A percentile compares a stretch with the other conserved stretches of the same genome.
Conservation (phyloP, 1,140 invertebrate genomes). For the Drosophila auraria region DNA sequence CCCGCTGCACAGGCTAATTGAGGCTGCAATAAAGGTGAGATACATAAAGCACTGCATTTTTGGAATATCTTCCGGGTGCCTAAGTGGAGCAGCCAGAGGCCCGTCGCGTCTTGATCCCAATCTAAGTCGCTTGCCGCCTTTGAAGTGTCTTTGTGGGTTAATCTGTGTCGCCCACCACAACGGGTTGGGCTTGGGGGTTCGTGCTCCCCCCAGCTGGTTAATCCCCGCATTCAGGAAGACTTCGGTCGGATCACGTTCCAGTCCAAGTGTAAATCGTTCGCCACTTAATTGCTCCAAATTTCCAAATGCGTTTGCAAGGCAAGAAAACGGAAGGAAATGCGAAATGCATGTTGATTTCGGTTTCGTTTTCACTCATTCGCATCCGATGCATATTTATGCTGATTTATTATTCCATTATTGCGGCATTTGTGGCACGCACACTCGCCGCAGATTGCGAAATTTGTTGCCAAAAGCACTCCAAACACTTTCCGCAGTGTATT, state of each 20-base stretch:
- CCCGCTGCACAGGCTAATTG: slow-evolving; percentile 26
- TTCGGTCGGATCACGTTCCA: slow-evolving; percentile 36
- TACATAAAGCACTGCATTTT: slow-evolving; percentile 28
- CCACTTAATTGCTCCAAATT: slow-evolving; percentile 61
- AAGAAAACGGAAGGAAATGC: slow-evolving; percentile 78
- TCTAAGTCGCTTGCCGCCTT: slow-evolving; percentile 53
- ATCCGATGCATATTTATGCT: slow-evolving; percentile 72
- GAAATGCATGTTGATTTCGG: slow-evolving; percentile 66
- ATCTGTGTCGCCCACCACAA: slow-evolving; percentile 48
- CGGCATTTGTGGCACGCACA: slow-evolving; percentile 72
- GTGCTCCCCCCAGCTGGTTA: slow-evolving; percentile 15
- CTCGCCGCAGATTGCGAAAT: slow-evolving; percentile 53
- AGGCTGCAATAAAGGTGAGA: slow-evolving; percentile 33
- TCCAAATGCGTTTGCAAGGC: slow-evolving; percentile 56
- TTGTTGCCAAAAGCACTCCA: slow-evolving; percentile 38
- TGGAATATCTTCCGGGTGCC: slow-evolving; percentile 71
- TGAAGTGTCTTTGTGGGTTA: slow-evolving; percentile 59
- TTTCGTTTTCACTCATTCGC: slow-evolving; percentile 27
- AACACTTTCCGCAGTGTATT: slow-evolving; percentile 17
- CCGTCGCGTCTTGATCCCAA: slow-evolving; percentile 34
- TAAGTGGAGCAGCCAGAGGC: slow-evolving; percentile 56
- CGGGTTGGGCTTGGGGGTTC: slow-evolving; percentile 20
- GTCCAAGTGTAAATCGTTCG: slow-evolving; percentile 45
- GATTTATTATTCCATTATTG: slow-evolving; percentile 79
- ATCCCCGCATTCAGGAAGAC: slow-evolving; percentile 58